These are phyloP conservation scores for Electrophaes corylata DNA, from an alignment of 2,888 invertebrate species.

Conservation along the genomic window DNA sequence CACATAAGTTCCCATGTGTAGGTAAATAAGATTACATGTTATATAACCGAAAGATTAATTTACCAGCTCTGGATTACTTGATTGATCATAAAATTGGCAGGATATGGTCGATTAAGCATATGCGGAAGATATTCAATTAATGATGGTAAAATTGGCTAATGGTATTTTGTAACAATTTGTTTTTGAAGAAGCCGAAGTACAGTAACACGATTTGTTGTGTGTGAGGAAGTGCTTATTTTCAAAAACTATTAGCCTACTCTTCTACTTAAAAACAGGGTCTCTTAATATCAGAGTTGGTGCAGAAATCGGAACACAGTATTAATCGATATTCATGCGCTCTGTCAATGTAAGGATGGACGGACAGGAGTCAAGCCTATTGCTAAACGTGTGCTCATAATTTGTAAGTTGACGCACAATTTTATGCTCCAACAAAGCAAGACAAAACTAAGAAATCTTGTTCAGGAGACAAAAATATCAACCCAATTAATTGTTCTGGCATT, in stretches of 20 bases:
- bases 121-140: conserved; percentile 69
- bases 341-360: conserved; percentile 4
- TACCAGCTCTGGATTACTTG: conserved; percentile 42
- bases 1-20: conserved; percentile 29
- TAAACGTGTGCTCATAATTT: conserved; percentile 27
- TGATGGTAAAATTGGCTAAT: conserved; percentile 54
- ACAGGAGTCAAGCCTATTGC: conserved; percentile 21
- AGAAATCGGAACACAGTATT: conserved; percentile 1
- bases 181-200: conserved; percentile 18
- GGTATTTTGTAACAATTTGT: conserved; percentile 44
- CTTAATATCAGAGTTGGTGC: conserved; percentile 9
- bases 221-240: conserved; percentile 24
- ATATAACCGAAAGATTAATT: conserved; percentile 33
- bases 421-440: conserved; percentile 26
- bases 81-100: conserved; percentile 59
- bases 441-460: conserved; percentile 28
- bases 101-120: conserved; percentile 66
- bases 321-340: conserved; percentile 9
- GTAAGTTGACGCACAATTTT: conserved; percentile 24
- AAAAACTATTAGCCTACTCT: conserved; percentile 29
- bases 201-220: conserved; percentile 15
- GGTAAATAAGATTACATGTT: conserved; percentile 21
- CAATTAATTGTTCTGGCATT: conserved; percentile 39
- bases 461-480: conserved; percentile 28
- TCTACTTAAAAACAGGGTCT: conserved; percentile 11